A percentile compares a stretch with the other conserved stretches of the same genome.
phyloP scores from a whole-genome alignment of 2,888 invertebrate genomes.

The Tinea trinotella region DNA sequence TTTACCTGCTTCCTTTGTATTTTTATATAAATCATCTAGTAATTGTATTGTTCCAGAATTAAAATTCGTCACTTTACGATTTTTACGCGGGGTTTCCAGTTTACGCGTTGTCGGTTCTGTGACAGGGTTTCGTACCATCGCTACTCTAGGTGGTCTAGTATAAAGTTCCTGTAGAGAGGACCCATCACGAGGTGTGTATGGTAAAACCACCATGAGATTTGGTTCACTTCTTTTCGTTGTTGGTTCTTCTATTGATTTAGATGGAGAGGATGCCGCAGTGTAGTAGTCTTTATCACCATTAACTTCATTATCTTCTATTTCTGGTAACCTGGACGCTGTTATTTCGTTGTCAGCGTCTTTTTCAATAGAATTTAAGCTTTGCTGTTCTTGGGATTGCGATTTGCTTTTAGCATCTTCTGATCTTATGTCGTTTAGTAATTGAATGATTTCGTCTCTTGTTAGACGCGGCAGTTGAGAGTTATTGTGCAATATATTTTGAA shows the following conservation, averaged over 20 bases:
- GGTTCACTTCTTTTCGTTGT: constrained; percentile 41
- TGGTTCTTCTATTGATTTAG: constrained; percentile 32
- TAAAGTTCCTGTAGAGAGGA: constrained; percentile 75
- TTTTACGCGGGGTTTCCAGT: constrained; percentile 21
- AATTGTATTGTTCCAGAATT: constrained; percentile 19
- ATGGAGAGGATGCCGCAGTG: constrained; percentile 26
- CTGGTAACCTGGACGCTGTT: constrained; percentile 23
- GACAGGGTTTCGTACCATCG: constrained; percentile 53
- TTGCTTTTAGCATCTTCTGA: constrained; percentile 57
- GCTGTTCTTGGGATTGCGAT: constrained; percentile 21
- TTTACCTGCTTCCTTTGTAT: constrained; percentile 34
- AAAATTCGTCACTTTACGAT: constrained; percentile 28
- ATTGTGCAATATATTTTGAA: constrained; percentile 74
- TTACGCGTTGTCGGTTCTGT: constrained; percentile 38
- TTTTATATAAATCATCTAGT: constrained; percentile 32
- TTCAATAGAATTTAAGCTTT: constrained; percentile 31
- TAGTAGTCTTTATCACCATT: not conserved
- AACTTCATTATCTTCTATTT: not conserved
- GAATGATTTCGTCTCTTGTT: constrained; percentile 76
- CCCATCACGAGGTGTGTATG: constrained; percentile 73
- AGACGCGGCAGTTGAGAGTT: constrained; percentile 76
- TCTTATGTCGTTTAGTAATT: constrained; percentile 77
- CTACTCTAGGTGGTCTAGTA: constrained; percentile 76
- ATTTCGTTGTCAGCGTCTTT: constrained; percentile 37
- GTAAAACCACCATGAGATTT: constrained; percentile 77